Conservation (phyloP, 2,888 invertebrate species). For the Eurois occulta region DNA sequence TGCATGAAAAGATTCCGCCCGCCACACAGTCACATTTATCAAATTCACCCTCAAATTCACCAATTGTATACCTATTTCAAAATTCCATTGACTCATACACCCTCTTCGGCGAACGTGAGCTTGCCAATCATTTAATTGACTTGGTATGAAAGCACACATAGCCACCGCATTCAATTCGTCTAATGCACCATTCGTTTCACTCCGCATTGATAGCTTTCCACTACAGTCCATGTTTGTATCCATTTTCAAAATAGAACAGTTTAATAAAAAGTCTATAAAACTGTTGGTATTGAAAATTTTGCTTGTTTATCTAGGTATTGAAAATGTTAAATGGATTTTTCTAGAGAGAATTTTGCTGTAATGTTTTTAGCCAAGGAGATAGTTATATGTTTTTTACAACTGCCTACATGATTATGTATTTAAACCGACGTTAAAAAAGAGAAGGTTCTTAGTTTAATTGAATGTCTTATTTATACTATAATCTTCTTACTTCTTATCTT, state of each 20-base stretch:
- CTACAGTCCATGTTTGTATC: constrained; percentile 37
- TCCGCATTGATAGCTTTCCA: constrained; percentile 45
- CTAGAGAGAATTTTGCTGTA: constrained; percentile 1
- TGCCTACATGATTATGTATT: neutral
- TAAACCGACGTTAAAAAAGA: no score
- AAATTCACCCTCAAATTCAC: no score
- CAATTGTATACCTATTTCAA: neutral
- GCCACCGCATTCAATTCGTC: constrained; percentile 58
- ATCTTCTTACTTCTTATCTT: no score
- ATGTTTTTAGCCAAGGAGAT: neutral
- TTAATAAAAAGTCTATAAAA: constrained; percentile 42
- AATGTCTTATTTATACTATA: no score
- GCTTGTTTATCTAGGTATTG: constrained; percentile 31
- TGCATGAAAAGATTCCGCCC: no score
- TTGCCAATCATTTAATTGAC: constrained; percentile 61
- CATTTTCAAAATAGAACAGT: constrained; percentile 46
- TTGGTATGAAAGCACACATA: constrained; percentile 48
- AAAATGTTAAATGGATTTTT: constrained; percentile 22
- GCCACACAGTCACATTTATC: no score
- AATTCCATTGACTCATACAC: neutral
- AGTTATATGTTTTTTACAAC: neutral
- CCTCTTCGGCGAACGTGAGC: neutral
- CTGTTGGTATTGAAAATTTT: constrained; percentile 42
- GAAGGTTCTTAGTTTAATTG: no score
- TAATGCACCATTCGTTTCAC: constrained; percentile 62